Evolutionary conservation across 2,888 invertebrate genomes (phyloP).

Genomic region (Drosophila emarginata): DNA sequence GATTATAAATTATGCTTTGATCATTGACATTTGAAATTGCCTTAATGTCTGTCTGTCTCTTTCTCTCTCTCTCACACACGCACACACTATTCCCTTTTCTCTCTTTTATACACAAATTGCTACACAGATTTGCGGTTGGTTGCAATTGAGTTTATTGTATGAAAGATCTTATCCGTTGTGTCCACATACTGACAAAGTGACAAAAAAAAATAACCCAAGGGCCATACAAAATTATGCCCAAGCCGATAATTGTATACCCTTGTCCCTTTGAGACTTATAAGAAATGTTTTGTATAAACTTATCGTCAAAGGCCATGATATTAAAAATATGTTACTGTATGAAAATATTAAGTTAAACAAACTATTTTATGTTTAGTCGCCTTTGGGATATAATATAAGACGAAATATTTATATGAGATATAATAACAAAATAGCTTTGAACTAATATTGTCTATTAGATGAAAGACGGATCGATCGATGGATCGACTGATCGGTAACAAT

Average conservation of each 20-base stretch:
- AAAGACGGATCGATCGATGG: too few relatives aligned
- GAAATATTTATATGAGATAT: too few relatives aligned
- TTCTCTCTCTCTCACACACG: neutral
- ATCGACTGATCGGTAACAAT: too few relatives aligned
- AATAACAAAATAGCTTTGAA: too few relatives aligned
- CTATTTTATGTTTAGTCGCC: too few relatives aligned
- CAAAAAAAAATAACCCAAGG: neutral
- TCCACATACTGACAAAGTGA: neutral
- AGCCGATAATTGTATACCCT: neutral
- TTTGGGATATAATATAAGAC: too few relatives aligned
- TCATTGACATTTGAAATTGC: constrained; percentile 16
- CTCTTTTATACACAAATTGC: neutral
- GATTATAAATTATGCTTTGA: constrained; percentile 63
- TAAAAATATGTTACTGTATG: too few relatives aligned
- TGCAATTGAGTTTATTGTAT: neutral
- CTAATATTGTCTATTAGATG: too few relatives aligned
- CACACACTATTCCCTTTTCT: neutral
- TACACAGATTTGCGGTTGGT: neutral
- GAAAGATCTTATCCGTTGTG: neutral
- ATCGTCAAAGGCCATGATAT: too few relatives aligned
- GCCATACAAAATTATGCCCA: neutral
- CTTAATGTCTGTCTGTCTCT: neutral
- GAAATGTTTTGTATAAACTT: too few relatives aligned
- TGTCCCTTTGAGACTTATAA: neutral
- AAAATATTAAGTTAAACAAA: too few relatives aligned